A percentile compares a stretch with the other conserved stretches of the same genome.
Evolutionary conservation across 2,797 vertebrate species (phyloP).

Genomic region (Chelon auratus): DNA sequence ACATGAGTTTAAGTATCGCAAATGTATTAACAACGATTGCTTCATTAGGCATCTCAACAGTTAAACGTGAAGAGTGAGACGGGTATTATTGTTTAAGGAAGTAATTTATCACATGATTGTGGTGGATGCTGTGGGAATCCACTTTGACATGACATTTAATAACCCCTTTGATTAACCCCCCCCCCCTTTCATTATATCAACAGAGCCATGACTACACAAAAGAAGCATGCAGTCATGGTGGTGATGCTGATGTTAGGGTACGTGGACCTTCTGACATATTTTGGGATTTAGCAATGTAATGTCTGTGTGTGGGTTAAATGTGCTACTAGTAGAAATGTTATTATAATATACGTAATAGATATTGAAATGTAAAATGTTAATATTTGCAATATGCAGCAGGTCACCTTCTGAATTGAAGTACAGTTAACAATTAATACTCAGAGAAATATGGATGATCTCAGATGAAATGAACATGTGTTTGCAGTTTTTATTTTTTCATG

Average conservation of each 20-base stretch:
- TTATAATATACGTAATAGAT: no score
- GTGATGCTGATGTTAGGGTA: constrained; percentile 80
- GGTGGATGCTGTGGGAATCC: constrained; percentile 39
- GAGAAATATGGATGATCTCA: not conserved
- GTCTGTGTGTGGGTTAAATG: constrained; percentile 32
- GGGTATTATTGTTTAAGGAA: not conserved
- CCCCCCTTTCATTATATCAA: constrained; percentile 72
- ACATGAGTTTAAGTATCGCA: not conserved
- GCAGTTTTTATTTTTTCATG: constrained; percentile 2
- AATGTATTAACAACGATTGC: not conserved
- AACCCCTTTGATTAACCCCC: constrained; percentile 67
- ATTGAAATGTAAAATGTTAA: no score
- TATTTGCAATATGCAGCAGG: no score
- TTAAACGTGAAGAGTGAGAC: not conserved
- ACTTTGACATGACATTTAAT: constrained; percentile 69
- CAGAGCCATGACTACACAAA: constrained; percentile 82
- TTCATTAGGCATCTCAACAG: not conserved
- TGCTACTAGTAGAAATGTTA: not conserved
- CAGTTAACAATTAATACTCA: no score
- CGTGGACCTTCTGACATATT: constrained; percentile 65
- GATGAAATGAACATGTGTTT: not conserved
- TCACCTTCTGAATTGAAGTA: no score
- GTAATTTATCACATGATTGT: constrained; percentile 9
- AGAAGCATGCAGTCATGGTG: constrained; percentile 77
- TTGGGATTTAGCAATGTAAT: constrained; percentile 26